phyloP scores from a whole-genome alignment of 2,888 invertebrate genomes.

The Drosophila niveifrons region DNA sequence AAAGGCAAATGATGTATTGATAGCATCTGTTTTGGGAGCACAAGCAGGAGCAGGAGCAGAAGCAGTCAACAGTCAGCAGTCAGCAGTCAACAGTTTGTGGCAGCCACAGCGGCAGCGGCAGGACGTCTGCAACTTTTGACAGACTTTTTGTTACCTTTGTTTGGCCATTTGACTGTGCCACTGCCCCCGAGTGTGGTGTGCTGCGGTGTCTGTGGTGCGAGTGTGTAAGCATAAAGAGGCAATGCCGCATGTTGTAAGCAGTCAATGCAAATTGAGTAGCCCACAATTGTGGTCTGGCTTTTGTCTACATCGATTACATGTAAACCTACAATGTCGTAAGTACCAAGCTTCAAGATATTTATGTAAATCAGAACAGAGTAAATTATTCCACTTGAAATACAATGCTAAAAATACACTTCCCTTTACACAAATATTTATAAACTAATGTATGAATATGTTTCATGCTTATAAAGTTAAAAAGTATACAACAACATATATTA shows the following conservation, averaged over 20 bases:
- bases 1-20: conserved; percentile 81
- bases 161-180: conserved; percentile 35
- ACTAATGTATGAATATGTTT: not conserved
- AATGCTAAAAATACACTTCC: conserved; percentile 2
- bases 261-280: conserved; percentile 59
- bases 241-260: conserved; percentile 30
- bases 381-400: not conserved
- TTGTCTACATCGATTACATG: conserved; percentile 12
- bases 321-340: not conserved
- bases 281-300: conserved; percentile 45
- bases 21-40: conserved; percentile 78
- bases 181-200: not conserved
- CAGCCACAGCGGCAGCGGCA: conserved; percentile 62
- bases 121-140: conserved; percentile 69
- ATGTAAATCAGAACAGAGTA: not conserved
- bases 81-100: conserved; percentile 33
- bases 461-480: not conserved
- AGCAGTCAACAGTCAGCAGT: conserved; percentile 47
- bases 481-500: not conserved
- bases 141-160: conserved; percentile 57
- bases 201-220: not conserved
- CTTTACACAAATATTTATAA: not conserved
- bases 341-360: not conserved
- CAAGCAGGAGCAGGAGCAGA: conserved; percentile 45
- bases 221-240: conserved; percentile 6